Percentiles rank a stretch among this genome's conserved stretches.
Conservation (phyloP, 2,888 invertebrate genomes). For the Andrena flavipes region DNA sequence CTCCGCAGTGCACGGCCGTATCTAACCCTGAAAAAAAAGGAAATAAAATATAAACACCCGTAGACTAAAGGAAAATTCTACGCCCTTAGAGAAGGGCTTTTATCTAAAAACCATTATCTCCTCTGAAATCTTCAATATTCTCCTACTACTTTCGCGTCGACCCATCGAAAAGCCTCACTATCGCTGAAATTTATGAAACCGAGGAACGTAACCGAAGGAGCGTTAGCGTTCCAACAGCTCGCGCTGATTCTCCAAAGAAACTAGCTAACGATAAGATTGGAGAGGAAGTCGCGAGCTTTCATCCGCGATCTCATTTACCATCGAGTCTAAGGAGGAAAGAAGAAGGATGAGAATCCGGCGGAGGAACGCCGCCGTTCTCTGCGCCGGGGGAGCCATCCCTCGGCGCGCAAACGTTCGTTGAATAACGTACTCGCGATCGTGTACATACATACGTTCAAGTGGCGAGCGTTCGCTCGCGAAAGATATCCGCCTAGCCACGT, state of each 20-base stretch:
- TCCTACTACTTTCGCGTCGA: background rate
- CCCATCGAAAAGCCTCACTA: background rate
- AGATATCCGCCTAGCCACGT: background rate
- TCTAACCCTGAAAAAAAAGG: background rate
- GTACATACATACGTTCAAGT: background rate
- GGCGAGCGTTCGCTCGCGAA: background rate
- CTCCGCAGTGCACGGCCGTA: constrained; percentile 14
- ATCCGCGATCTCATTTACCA: too few relatives aligned
- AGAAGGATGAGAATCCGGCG: background rate
- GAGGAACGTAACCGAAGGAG: too few relatives aligned
- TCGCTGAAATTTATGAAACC: background rate
- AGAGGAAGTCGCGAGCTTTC: too few relatives aligned
- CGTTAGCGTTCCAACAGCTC: too few relatives aligned
- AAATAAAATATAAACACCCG: background rate
- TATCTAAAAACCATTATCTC: constrained; percentile 19
- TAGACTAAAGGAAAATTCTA: constrained; percentile 16
- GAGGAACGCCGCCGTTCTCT: background rate
- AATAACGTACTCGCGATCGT: background rate
- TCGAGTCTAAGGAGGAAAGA: too few relatives aligned
- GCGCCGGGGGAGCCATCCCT: background rate
- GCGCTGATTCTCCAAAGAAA: too few relatives aligned
- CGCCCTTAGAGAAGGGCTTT: background rate
- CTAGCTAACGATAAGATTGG: too few relatives aligned
- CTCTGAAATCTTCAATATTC: constrained; percentile 14
- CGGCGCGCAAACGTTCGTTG: constrained; percentile 1